Percentiles rank a stretch among this genome's conserved stretches.
Evolutionary conservation across 2,113 vertebrate genomes (phyloP).

Genomic region (Harpagus bidentatus): DNA sequence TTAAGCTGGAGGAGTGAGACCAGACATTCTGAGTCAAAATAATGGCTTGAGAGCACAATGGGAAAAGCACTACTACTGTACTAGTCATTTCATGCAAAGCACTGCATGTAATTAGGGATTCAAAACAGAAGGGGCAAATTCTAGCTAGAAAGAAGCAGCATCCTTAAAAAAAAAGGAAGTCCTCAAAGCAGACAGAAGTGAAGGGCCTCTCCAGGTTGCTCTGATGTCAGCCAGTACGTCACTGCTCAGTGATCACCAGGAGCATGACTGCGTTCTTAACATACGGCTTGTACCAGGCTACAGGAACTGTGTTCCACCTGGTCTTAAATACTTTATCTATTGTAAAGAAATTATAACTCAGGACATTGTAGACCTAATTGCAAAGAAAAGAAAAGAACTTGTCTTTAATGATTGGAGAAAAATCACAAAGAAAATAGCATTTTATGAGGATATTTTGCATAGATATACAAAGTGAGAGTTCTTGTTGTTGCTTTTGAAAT

Average conservation of each 20-base stretch:
- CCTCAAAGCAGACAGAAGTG: background rate
- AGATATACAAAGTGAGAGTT: background rate
- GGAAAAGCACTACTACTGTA: background rate
- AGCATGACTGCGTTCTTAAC: fast-evolving
- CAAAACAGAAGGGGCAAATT: background rate
- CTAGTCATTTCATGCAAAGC: background rate
- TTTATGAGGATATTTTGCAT: background rate
- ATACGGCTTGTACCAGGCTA: background rate
- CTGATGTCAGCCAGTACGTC: background rate
- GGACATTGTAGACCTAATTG: background rate
- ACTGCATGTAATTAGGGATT: background rate
- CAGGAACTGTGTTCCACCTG: background rate
- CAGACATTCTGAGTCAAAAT: background rate
- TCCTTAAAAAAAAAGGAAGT: background rate
- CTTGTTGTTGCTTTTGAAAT: background rate
- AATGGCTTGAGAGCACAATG: background rate
- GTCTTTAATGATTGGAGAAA: background rate
- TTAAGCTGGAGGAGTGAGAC: background rate
- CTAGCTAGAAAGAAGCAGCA: background rate
- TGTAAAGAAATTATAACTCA: background rate
- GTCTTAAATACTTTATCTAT: background rate
- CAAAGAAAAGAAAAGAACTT: background rate
- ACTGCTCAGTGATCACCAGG: background rate
- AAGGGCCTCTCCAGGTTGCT: fast-evolving
- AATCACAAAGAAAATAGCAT: background rate